Conservation (phyloP, 2,113 vertebrate species). For the Eonycteris spelaea region DNA sequence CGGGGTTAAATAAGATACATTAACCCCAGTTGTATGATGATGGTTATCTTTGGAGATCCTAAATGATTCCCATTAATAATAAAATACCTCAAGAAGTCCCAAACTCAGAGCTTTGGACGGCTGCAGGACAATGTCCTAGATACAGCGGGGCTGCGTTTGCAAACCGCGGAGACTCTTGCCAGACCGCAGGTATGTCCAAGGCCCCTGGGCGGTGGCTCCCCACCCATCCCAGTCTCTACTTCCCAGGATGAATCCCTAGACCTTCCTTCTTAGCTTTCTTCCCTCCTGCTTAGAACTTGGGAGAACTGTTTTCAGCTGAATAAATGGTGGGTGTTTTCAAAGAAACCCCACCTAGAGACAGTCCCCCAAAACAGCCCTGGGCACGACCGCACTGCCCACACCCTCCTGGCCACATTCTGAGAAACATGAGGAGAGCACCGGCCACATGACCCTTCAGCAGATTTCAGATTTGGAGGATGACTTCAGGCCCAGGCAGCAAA, state of each 20-base stretch:
- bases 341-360: slow-evolving; percentile 15
- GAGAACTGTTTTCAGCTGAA: slow-evolving; percentile 14
- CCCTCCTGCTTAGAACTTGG: background rate
- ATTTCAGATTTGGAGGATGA: slow-evolving; percentile 56
- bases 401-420: slow-evolving; percentile 23
- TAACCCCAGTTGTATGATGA: slow-evolving; percentile 51
- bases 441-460: slow-evolving; percentile 3
- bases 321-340: slow-evolving; percentile 20
- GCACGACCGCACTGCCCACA: background rate
- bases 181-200: background rate
- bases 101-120: background rate
- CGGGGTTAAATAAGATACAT: slow-evolving; percentile 68
- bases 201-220: background rate
- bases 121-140: background rate
- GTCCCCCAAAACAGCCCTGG: background rate
- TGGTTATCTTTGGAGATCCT: slow-evolving; percentile 52
- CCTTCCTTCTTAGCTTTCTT: background rate
- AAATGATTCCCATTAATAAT: slow-evolving; percentile 54
- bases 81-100: slow-evolving; percentile 8
- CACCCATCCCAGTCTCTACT: background rate
- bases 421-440: background rate
- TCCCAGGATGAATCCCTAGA: background rate
- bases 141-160: accelerated
- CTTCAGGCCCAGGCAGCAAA: slow-evolving; percentile 39
- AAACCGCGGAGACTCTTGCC: background rate